A percentile compares a stretch with the other conserved stretches of the same genome.
Conservation (phyloP, 1,140 invertebrate genomes). For the Oscheius sp. region DNA sequence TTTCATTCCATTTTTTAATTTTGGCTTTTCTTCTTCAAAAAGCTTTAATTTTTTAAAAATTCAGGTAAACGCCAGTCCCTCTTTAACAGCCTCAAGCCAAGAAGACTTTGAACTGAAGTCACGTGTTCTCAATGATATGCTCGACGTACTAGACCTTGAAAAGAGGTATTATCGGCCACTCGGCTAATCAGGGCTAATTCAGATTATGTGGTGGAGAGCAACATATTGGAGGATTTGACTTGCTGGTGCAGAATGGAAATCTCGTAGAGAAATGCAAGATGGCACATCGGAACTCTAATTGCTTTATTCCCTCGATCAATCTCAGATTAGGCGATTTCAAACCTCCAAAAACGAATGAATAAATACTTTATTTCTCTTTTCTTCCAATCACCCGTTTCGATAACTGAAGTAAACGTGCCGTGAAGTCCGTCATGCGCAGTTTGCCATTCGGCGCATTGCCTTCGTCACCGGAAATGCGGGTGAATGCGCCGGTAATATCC, state of each 20-base stretch:
- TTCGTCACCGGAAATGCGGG: conserved; percentile 1
- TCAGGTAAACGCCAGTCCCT: conserved; percentile 66
- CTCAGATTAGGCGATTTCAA: conserved; percentile 36
- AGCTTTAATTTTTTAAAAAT: conserved; percentile 36
- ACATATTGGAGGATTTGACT: conserved; percentile 50
- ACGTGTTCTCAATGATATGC: conserved; percentile 64
- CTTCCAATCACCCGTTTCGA: neutral
- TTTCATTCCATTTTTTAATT: no score
- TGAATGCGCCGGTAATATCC: conserved; percentile 15
- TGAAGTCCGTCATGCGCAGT: neutral
- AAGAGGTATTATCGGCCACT: conserved; percentile 57
- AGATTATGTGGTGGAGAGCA: conserved; percentile 45
- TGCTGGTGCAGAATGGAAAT: conserved; percentile 47
- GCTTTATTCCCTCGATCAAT: conserved; percentile 43
- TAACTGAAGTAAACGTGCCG: neutral
- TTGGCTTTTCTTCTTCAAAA: conserved; percentile 1
- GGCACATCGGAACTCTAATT: conserved; percentile 11
- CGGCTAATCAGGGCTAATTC: conserved; percentile 3
- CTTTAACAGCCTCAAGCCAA: conserved; percentile 65
- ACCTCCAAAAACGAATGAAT: neutral
- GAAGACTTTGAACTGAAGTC: conserved; percentile 66
- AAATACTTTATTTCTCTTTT: neutral
- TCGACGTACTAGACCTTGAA: conserved; percentile 66
- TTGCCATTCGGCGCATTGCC: conserved; percentile 5
- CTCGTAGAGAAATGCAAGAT: conserved; percentile 34